Evolutionary conservation across 2,797 vertebrate genomes (phyloP).

Genomic region (Pangasius mekongensis): DNA sequence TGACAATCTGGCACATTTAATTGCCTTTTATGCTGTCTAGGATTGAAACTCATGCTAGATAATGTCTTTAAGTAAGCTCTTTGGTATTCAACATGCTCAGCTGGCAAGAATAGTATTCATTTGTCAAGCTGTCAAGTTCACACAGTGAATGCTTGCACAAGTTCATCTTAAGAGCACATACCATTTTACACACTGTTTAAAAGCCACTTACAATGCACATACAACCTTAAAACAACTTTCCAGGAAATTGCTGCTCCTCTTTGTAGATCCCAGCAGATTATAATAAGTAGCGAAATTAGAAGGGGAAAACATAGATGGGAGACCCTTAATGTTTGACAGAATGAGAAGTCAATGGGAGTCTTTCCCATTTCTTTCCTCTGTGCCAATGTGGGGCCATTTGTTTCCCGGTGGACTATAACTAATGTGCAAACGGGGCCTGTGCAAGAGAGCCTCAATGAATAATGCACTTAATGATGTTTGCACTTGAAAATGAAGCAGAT

Average conservation of each 20-base stretch:
- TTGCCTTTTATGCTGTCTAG: slow-evolving; percentile 43
- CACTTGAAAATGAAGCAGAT: slow-evolving; percentile 67
- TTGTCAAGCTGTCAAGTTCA: slow-evolving; percentile 53
- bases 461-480: slow-evolving; percentile 77
- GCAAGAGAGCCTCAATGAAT: slow-evolving; percentile 69
- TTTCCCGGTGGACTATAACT: slow-evolving; percentile 72
- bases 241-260: slow-evolving; percentile 63
- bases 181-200: slow-evolving; percentile 39
- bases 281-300: slow-evolving; percentile 63
- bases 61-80: slow-evolving; percentile 46
- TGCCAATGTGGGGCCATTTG: slow-evolving; percentile 68
- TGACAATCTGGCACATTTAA: slow-evolving; percentile 46
- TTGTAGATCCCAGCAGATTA: slow-evolving; percentile 67
- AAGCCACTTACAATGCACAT: slow-evolving; percentile 31
- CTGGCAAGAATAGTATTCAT: slow-evolving; percentile 44
- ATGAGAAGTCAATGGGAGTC: slow-evolving; percentile 67
- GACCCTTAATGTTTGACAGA: slow-evolving; percentile 56
- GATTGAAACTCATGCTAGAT: slow-evolving; percentile 40
- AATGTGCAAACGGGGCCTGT: slow-evolving; percentile 71
- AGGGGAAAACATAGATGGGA: slow-evolving; percentile 68
- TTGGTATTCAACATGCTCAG: slow-evolving; percentile 49
- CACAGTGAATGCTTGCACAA: slow-evolving; percentile 35
- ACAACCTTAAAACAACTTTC: slow-evolving; percentile 33
- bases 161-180: slow-evolving; percentile 42
- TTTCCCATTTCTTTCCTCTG: slow-evolving; percentile 66